Base-by-base conservation (phyloP, 2,797 vertebrate genomes). In the Lycodopsis pacificus region DNA sequence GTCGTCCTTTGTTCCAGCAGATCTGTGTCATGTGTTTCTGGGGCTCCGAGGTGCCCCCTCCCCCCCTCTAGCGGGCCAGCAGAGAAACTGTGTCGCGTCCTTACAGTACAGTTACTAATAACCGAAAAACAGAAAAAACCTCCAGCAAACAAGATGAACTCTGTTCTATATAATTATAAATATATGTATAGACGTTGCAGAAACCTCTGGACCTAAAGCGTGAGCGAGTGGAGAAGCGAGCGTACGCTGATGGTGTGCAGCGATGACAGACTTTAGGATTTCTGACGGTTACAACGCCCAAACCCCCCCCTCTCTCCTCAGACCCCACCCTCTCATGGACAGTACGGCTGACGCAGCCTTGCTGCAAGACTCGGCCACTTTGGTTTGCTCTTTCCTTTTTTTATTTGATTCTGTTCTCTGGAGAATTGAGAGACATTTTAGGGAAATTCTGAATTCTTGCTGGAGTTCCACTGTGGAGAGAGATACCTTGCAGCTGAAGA, bases 101-200 rank as follows among this genome's bases (percentile, higher is more conserved):
- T 90, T 84, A 86, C 88, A 92, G 79, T 90, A 86, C 88, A 91
- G 79, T 90, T 88, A 91, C 89, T 91, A 89, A 89, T 91, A 88
- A 91, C 77, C 51, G 80, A 88, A 86, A 90, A 89, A 89, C 84
- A 89, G 77, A 90, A 90, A 81, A 91, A 92, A 91, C 62, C 91
- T 92, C 88, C 90, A 88, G 91, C 92, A 80, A 88, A 91, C 86
- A 69, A 91, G 90, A 91, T 68, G 86, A 91, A 93, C 91, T 92
- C 87, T 91, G 90, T 93, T 91, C 92, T 91, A 91, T 94, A 93
- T 89, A 88, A 92, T 90, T 93, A 93, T 93, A 94, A 94, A 91
- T 94, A 92, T 87, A 93, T 93, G 92, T 93, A 94, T 93, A 95
- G 93, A 95, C 90, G 80, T 92, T 94, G 86, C 90, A 93, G 91